Percentiles rank a stretch among this genome's conserved stretches.
phyloP scores from a whole-genome alignment of 1,140 invertebrate species.

The Arion vulgaris region DNA sequence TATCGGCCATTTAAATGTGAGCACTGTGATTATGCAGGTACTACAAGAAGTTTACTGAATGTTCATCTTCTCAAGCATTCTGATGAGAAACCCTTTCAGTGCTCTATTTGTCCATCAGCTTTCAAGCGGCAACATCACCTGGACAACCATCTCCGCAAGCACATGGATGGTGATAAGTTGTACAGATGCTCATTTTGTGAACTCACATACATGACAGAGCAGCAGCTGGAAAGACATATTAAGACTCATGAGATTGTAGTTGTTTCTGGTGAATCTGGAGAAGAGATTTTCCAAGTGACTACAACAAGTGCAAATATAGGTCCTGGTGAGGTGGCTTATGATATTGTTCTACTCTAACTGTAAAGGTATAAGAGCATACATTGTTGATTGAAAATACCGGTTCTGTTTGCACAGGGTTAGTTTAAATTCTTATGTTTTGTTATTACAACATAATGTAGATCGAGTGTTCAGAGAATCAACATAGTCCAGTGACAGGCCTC shows the following conservation, averaged over 20 bases:
- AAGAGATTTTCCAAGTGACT: conserved; percentile 22
- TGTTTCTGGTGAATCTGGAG: conserved; percentile 17
- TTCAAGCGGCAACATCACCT: conserved; percentile 38
- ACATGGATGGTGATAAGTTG: conserved; percentile 10
- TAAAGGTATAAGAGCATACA: too few relatives aligned
- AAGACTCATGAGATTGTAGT: conserved; percentile 36
- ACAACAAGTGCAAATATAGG: neutral
- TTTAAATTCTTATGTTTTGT: too few relatives aligned
- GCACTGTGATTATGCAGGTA: conserved; percentile 34
- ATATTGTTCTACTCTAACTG: conserved; percentile 29
- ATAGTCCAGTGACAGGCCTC: too few relatives aligned
- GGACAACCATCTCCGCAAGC: conserved; percentile 27
- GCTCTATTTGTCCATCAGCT: conserved; percentile 22
- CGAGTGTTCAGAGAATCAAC: too few relatives aligned
- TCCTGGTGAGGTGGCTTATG: conserved; percentile 34
- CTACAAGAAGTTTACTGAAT: conserved; percentile 26
- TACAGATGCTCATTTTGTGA: conserved; percentile 31
- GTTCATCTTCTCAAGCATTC: conserved; percentile 27
- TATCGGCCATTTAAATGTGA: conserved; percentile 39
- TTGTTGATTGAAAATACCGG: too few relatives aligned
- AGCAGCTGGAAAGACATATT: conserved; percentile 14
- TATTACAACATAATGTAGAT: too few relatives aligned
- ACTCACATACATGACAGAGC: neutral
- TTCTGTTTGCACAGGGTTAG: too few relatives aligned
- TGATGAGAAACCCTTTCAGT: conserved; percentile 28